Percentiles rank a stretch among this genome's conserved stretches.
These are phyloP conservation scores for Okapia johnstoni DNA, from an alignment of 2,113 vertebrate species.

Conservation along the genomic window DNA sequence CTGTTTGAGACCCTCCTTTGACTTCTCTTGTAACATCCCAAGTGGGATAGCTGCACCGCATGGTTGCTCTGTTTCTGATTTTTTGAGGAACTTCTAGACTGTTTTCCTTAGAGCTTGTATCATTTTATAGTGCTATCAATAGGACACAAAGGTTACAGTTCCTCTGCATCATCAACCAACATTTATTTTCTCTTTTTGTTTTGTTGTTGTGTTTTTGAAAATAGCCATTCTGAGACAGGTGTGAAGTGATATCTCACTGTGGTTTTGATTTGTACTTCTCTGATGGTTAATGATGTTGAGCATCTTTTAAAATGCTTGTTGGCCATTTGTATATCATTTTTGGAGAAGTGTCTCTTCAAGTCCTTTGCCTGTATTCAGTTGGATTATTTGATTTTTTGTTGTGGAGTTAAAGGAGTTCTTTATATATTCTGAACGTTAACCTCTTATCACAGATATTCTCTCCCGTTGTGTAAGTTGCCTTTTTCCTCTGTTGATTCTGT, in stretches of 20 bases:
- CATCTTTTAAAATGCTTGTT: neutral
- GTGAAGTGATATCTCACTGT: neutral
- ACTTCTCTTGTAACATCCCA: neutral
- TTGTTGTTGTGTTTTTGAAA: neutral
- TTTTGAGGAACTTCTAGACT: neutral
- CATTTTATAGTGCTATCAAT: conserved; percentile 6
- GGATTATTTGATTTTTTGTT: neutral
- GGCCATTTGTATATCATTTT: neutral
- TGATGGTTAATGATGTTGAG: neutral
- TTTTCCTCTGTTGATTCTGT: neutral
- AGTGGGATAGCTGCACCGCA: neutral
- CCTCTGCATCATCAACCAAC: neutral
- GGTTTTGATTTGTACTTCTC: neutral
- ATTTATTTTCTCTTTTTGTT: neutral
- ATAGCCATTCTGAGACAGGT: neutral
- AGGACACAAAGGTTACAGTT: neutral
- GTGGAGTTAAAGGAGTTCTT: neutral
- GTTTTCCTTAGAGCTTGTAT: neutral
- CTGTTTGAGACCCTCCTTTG: neutral
- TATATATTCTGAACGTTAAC: neutral
- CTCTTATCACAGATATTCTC: neutral
- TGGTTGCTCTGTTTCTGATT: neutral
- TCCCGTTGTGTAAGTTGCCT: neutral
- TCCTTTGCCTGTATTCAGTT: neutral
- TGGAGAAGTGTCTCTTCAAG: neutral